Evolutionary conservation across 2,797 vertebrate genomes (phyloP).

Genomic region (Luscinia megarhynchos): DNA sequence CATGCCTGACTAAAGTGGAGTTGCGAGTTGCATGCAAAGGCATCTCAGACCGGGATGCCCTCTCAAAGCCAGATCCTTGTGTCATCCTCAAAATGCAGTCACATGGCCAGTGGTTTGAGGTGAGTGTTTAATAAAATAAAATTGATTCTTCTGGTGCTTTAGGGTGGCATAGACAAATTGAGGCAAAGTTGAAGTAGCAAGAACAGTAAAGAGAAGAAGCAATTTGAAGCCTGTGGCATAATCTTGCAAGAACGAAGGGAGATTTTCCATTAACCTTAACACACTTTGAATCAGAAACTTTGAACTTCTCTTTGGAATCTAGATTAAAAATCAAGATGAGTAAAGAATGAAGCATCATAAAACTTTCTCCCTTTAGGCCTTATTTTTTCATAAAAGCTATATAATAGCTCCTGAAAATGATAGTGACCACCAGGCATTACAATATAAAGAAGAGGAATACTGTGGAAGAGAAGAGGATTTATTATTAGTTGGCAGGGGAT

Average conservation of each 20-base stretch:
- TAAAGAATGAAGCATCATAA: background rate
- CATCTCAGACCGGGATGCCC: constrained; percentile 96
- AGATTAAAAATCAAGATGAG: background rate
- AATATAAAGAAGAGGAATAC: background rate
- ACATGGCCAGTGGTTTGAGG: constrained; percentile 98
- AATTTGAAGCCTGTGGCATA: background rate
- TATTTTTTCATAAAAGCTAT: background rate
- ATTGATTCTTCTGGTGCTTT: background rate
- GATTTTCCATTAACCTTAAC: background rate
- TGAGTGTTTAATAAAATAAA: constrained; percentile 70
- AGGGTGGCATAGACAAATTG: background rate
- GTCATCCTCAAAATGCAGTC: constrained; percentile 99
- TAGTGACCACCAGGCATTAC: background rate
- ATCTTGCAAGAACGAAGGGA: background rate
- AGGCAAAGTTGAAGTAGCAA: background rate
- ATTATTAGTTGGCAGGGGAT: background rate
- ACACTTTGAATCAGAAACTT: background rate
- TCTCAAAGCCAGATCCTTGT: constrained; percentile 97
- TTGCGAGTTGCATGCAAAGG: constrained; percentile 94
- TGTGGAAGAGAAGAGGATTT: background rate
- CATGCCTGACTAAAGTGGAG: constrained; percentile 97
- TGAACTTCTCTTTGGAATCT: background rate
- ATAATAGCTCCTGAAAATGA: background rate
- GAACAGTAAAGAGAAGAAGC: background rate
- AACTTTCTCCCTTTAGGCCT: background rate